These are phyloP conservation scores for Hapalemur alaotrensis DNA, from an alignment of 2,797 vertebrate species.

Conservation along the genomic window DNA sequence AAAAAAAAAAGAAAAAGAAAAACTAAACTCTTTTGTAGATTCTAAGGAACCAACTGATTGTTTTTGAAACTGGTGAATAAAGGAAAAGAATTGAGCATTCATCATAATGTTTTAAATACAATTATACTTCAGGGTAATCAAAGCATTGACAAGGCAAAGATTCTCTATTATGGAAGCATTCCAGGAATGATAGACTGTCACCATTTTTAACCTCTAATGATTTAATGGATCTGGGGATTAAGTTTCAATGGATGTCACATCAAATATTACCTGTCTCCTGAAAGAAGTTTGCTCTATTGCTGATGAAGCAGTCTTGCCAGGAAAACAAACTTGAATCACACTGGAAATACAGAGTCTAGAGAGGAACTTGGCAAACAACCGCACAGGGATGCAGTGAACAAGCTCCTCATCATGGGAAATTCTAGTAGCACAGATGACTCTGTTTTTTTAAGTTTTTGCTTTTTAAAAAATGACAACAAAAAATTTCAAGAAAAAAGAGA, in stretches of 20 bases:
- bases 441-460: neutral
- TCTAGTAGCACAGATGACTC: neutral
- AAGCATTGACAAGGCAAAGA: neutral
- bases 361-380: neutral
- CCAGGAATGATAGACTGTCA: neutral
- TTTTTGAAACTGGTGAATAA: constrained; percentile 13
- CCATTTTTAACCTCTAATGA: neutral
- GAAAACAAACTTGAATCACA: neutral
- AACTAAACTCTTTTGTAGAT: neutral
- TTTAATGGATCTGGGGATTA: neutral
- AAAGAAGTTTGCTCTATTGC: neutral
- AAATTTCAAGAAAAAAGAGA: neutral
- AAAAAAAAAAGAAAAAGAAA: neutral
- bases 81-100: neutral
- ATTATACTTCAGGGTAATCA: neutral
- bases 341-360: neutral
- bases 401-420: neutral
- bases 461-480: neutral
- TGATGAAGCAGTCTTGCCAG: neutral
- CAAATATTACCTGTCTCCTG: neutral
- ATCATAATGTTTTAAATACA: neutral
- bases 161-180: neutral
- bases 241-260: neutral
- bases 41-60: neutral
- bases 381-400: neutral